Base-by-base conservation (phyloP, 2,113 vertebrate genomes). In the Cranoglanis bouderius region DNA sequence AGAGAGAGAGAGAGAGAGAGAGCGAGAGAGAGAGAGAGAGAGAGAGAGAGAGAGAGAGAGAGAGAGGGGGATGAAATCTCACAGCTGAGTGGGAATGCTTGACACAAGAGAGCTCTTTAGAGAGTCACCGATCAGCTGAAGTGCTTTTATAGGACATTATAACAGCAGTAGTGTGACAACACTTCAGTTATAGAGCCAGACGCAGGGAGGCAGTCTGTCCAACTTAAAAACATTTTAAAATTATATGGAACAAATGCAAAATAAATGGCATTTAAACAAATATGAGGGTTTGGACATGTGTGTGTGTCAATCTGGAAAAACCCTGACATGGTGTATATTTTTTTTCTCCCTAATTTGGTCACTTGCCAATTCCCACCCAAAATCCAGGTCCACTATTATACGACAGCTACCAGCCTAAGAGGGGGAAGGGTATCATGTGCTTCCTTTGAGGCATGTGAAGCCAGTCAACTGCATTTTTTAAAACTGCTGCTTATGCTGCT, bases 101-200 rank as follows among this genome's bases (percentile, higher is more conserved):
- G 35, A 72, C 46, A 51, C 46, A 70, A 35, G 46, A 85, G 67
- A 78, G 80, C 77, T 53, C 57, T 82, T 53, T 40, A 82, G 40
- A 87, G 74, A 40, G 32, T 70, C 86, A 82, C 77, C 2, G 24
- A 82, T 43, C 86, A 57, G 49, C 70, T 84, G 55, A 63, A 88
- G 82, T 51, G 67, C 82, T 85, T 65, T 75, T 85, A 80, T 81
- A 85, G 82, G 55, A 81, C 35, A 51, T 77, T 82, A n/a, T 16
- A 72, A 72, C 32, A 81, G 49, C 53, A 81, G 16, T n/a, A 43
- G 26, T 57, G 51, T 43, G 78, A 82, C 13, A 43, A 21, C 72
- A 46, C 38, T 85, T 75, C 51, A 57, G 29, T 32, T 14, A 4
- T 29, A 38, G 65, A 16, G 19, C 3, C 26, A 49, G 59, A 35